These are phyloP conservation scores for Rhynchotus rufescens DNA, from an alignment of 2,797 vertebrate genomes.

Conservation along the genomic window DNA sequence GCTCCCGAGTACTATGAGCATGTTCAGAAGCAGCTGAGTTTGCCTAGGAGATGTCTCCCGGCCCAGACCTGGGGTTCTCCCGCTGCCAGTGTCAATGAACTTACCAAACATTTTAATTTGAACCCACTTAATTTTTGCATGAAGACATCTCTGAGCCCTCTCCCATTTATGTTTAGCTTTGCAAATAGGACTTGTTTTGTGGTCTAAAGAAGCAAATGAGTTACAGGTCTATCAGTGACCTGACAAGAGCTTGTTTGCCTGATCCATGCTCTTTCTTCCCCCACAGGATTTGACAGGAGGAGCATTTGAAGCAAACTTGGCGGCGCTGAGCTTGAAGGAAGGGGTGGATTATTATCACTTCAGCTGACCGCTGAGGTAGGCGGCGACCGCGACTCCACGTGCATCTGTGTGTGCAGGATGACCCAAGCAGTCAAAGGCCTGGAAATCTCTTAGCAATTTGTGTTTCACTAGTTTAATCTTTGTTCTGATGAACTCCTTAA, in stretches of 20 bases:
- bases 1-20: fast-evolving
- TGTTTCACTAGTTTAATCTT: background rate
- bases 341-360: constrained; percentile 83
- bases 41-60: background rate
- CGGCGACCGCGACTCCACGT: background rate
- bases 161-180: background rate
- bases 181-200: background rate
- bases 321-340: constrained; percentile 83
- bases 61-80: background rate
- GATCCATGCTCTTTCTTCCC: background rate
- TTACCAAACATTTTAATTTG: background rate
- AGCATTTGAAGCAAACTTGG: constrained; percentile 86
- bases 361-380: constrained; percentile 58
- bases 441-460: background rate
- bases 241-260: background rate
- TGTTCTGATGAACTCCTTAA: background rate
- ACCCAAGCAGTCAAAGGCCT: background rate
- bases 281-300: constrained; percentile 91
- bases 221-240: background rate
- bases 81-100: no score
- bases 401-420: background rate
- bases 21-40: background rate
- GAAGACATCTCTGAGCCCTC: background rate
- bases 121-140: background rate
- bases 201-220: background rate